Conservation (phyloP, 2,888 invertebrate species). For the Diaphora mendica region DNA sequence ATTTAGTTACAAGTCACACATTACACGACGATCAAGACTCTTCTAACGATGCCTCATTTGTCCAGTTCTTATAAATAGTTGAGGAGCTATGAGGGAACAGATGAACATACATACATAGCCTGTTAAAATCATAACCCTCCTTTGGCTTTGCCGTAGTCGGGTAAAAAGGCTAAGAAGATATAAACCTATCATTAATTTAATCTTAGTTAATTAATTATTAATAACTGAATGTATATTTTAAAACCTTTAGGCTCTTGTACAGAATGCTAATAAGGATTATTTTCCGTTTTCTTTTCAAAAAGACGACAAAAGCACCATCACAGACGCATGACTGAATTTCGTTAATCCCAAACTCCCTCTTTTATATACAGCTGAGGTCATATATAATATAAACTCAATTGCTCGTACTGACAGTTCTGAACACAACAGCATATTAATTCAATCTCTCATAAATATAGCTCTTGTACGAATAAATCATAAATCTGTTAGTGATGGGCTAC, state of each 20-base stretch:
- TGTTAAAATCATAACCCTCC: no score
- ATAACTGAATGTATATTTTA: background rate
- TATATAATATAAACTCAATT: constrained; percentile 1
- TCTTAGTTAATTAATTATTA: no score
- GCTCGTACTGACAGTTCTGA: background rate
- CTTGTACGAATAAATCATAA: background rate
- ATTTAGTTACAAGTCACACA: no score
- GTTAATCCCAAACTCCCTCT: background rate
- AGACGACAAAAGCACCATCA: background rate
- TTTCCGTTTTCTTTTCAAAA: background rate
- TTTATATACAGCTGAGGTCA: background rate
- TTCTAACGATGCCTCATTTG: no score
- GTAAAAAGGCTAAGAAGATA: no score
- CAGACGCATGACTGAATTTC: background rate
- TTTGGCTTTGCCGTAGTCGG: no score
- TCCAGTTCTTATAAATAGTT: no score
- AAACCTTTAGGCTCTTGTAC: background rate
- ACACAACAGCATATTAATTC: background rate
- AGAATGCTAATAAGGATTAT: background rate
- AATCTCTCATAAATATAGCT: background rate
- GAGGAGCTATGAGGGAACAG: no score
- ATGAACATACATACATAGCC: no score
- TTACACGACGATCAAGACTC: no score
- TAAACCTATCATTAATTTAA: no score
- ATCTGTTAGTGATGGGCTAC: background rate